phyloP scores from a whole-genome alignment of 2,797 vertebrate species.

The Coccyzus lansbergi region DNA sequence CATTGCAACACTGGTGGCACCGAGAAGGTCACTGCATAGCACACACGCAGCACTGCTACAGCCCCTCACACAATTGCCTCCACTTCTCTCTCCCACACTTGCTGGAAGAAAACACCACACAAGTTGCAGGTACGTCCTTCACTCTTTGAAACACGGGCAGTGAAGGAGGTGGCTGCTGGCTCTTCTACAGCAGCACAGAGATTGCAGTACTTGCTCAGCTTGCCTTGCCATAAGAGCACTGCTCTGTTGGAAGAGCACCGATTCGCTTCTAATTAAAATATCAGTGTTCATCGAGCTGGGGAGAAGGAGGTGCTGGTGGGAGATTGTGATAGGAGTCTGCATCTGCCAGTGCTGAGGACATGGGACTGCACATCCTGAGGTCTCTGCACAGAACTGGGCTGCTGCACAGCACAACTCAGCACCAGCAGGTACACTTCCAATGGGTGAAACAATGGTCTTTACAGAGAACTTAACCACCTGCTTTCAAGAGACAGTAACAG shows the following conservation, averaged over 20 bases:
- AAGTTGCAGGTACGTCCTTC: neutral
- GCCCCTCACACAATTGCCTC: fast-evolving
- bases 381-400: fast-evolving
- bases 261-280: neutral
- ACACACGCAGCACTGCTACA: neutral
- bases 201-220: fast-evolving
- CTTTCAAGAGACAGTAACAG: neutral
- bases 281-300: neutral
- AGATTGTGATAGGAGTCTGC: neutral
- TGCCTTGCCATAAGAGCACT: neutral
- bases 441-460: neutral
- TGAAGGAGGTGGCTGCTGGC: fast-evolving
- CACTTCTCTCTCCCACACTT: neutral
- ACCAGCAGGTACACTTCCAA: neutral
- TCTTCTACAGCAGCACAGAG: neutral
- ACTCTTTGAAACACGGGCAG: neutral
- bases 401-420: neutral
- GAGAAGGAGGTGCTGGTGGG: neutral
- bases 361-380: neutral
- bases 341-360: neutral
- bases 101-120: neutral
- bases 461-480: neutral
- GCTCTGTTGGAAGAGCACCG: neutral
- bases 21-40: fast-evolving
- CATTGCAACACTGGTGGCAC: fast-evolving